Percentiles rank a stretch among this genome's conserved stretches.
These are phyloP conservation scores for Sinohyriopsis cumingii DNA, from an alignment of 2,888 invertebrate species.

Conservation along the genomic window DNA sequence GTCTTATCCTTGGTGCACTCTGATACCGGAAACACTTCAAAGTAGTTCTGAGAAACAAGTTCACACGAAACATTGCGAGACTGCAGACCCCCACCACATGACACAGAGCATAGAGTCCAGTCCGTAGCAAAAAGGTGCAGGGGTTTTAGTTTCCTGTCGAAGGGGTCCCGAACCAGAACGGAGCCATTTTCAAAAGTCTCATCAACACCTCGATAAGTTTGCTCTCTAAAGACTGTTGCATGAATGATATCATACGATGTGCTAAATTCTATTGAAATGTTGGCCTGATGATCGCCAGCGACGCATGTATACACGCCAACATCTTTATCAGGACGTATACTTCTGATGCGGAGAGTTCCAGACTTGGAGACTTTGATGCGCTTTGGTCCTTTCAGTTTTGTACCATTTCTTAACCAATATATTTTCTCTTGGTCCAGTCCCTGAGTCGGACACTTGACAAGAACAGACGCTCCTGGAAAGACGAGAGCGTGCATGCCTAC, in stretches of 20 bases:
- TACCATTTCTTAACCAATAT: slow-evolving; percentile 61
- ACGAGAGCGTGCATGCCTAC: slow-evolving; percentile 61
- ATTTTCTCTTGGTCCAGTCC: slow-evolving; percentile 55
- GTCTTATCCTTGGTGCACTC: slow-evolving; percentile 47
- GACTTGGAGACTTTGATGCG: slow-evolving; percentile 44
- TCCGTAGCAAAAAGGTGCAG: slow-evolving; percentile 51
- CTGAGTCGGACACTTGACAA: slow-evolving; percentile 60
- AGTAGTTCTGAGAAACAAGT: slow-evolving; percentile 59
- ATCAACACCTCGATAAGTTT: slow-evolving; percentile 17
- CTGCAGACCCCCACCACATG: slow-evolving; percentile 59
- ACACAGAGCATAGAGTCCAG: slow-evolving; percentile 57
- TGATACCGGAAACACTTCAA: slow-evolving; percentile 50
- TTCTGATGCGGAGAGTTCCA: slow-evolving; percentile 52
- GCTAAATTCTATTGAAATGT: slow-evolving; percentile 52
- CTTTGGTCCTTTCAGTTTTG: slow-evolving; percentile 39
- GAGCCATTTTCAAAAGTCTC: slow-evolving; percentile 32
- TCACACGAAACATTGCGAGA: slow-evolving; percentile 61
- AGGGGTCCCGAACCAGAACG: slow-evolving; percentile 49
- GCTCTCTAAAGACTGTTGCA: slow-evolving; percentile 51
- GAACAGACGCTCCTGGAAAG: slow-evolving; percentile 59
- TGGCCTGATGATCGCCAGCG: slow-evolving; percentile 52
- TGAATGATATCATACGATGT: slow-evolving; percentile 50
- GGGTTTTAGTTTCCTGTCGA: slow-evolving; percentile 46
- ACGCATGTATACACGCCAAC: slow-evolving; percentile 62
- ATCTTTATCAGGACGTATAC: slow-evolving; percentile 51